Evolutionary conservation across 2,113 vertebrate species (phyloP).

Genomic region (Cathartes aura): DNA sequence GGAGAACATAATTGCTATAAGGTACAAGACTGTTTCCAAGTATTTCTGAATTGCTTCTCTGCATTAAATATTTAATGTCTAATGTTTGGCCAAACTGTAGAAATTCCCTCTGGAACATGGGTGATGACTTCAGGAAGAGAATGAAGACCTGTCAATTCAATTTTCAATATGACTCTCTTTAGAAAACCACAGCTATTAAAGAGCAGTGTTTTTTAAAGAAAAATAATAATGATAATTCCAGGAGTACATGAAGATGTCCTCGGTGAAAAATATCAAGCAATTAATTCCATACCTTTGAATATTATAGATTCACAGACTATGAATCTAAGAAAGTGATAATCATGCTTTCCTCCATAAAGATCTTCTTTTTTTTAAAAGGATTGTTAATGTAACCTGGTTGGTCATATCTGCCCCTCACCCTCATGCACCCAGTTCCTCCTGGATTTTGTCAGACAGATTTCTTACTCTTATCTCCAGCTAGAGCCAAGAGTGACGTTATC

Average conservation of each 20-base stretch:
- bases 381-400: neutral
- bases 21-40: conserved; percentile 77
- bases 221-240: conserved; percentile 17
- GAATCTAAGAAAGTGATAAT: neutral
- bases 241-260: neutral
- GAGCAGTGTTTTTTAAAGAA: neutral
- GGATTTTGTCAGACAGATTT: neutral
- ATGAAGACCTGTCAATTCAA: conserved; percentile 49
- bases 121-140: conserved; percentile 67
- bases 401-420: neutral
- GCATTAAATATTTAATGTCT: conserved; percentile 84
- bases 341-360: neutral
- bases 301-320: neutral
- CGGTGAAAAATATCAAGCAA: neutral
- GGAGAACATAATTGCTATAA: conserved; percentile 81
- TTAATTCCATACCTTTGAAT: conserved; percentile 4
- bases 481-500: neutral
- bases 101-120: conserved; percentile 61
- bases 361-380: neutral
- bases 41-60: conserved; percentile 81
- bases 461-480: neutral
- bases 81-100: conserved; percentile 77
- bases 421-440: neutral
- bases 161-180: conserved; percentile 22
- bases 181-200: conserved; percentile 55